Conservation (phyloP, 2,797 vertebrate species). For the Melanotaenia trifasciata region DNA sequence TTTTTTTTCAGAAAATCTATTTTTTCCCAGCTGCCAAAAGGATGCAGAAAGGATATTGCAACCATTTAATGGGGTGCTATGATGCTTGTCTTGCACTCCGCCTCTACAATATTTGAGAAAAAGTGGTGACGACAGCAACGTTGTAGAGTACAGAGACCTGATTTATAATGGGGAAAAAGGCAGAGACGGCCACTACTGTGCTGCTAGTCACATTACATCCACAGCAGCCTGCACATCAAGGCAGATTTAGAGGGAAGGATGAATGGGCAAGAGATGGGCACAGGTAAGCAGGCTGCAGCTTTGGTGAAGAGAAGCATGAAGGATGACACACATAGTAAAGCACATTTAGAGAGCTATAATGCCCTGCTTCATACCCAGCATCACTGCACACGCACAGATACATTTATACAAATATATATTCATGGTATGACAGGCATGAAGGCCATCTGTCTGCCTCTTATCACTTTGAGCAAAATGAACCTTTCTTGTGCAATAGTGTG, state of each 20-base stretch:
- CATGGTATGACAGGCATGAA: constrained; percentile 20
- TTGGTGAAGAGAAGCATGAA: constrained; percentile 13
- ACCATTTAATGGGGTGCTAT: constrained; percentile 36
- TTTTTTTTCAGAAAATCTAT: constrained; percentile 27
- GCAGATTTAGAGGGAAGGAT: constrained; percentile 20
- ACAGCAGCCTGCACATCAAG: constrained; percentile 14
- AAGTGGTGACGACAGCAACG: constrained; percentile 32
- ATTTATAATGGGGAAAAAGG: constrained; percentile 23
- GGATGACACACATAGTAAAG: constrained; percentile 15
- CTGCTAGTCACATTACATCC: constrained; percentile 21
- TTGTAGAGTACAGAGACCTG: constrained; percentile 22
- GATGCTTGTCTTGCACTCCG: constrained; percentile 18
- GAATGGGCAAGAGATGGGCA: constrained; percentile 8
- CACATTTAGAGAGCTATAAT: constrained; percentile 26
- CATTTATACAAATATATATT: constrained; percentile 11
- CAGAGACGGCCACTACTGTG: constrained; percentile 24
- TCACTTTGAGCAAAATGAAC: constrained; percentile 41
- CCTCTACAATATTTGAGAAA: constrained; percentile 15
- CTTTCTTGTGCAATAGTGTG: constrained; percentile 32
- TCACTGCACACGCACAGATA: constrained; percentile 11
- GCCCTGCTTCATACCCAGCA: not conserved
- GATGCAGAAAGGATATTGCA: constrained; percentile 34
- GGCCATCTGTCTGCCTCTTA: constrained; percentile 38
- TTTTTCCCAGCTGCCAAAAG: constrained; percentile 46
- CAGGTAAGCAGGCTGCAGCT: constrained; percentile 36